Conservation (phyloP, 2,113 vertebrate genomes). For the Nibea albiflora region DNA sequence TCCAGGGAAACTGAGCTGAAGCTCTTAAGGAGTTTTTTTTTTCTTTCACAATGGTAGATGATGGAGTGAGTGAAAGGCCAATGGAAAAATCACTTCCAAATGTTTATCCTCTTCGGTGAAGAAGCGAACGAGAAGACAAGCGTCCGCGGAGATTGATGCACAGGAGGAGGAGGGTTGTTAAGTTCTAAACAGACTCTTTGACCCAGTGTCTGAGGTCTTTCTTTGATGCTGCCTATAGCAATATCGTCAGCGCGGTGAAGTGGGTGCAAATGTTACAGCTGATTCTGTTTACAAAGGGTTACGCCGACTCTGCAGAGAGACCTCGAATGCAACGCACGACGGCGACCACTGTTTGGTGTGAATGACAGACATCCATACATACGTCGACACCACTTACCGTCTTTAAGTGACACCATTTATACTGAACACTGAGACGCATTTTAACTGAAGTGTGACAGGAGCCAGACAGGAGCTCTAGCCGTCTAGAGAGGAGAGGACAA, state of each 20-base stretch:
- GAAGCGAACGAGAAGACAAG: constrained; percentile 66
- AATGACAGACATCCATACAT: neutral
- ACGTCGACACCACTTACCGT: neutral
- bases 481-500: neutral
- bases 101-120: constrained; percentile 68
- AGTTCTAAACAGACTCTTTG: constrained; percentile 57
- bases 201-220: constrained; percentile 42
- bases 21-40: constrained; percentile 39
- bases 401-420: constrained; percentile 23
- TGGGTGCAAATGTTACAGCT: constrained; percentile 36
- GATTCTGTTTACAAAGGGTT: constrained; percentile 7
- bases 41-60: constrained; percentile 46
- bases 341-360: neutral
- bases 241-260: constrained; percentile 13
- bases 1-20: constrained; percentile 46
- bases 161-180: constrained; percentile 40
- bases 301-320: neutral
- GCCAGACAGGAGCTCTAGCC: neutral
- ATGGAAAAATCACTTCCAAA: constrained; percentile 76
- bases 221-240: constrained; percentile 37
- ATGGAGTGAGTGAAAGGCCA: constrained; percentile 59
- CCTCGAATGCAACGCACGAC: neutral
- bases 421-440: constrained; percentile 19
- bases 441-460: neutral
- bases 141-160: constrained; percentile 29